Conservation (phyloP, 2,113 vertebrate species). For the Prionailurus viverrinus region DNA sequence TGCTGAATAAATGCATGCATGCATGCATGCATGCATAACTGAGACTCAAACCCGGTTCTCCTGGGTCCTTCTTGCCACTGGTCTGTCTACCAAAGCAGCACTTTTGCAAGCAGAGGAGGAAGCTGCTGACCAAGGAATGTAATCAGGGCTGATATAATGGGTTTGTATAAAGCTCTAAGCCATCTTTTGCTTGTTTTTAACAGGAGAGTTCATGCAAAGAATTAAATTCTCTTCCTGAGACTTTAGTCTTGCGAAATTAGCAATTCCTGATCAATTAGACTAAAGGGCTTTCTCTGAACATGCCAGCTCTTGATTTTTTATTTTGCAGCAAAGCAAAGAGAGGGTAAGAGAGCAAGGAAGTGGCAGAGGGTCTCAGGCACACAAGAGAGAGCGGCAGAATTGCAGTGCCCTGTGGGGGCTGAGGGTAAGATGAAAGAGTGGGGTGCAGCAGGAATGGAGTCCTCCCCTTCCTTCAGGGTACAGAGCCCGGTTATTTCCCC, state of each 20-base stretch:
- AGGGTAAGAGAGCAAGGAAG: not conserved
- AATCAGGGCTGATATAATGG: not conserved
- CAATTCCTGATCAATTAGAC: slow-evolving; percentile 64
- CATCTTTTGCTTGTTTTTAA: slow-evolving; percentile 37
- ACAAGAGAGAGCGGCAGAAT: not conserved
- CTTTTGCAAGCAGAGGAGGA: slow-evolving; percentile 2
- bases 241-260: slow-evolving; percentile 54
- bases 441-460: not conserved
- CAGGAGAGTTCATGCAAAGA: not conserved
- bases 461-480: not conserved
- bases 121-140: not conserved
- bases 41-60: not conserved
- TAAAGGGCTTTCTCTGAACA: slow-evolving; percentile 38
- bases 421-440: not conserved
- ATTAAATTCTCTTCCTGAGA: slow-evolving; percentile 31
- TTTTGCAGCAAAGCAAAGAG: slow-evolving; percentile 30
- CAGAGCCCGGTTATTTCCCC: not conserved
- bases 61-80: not conserved
- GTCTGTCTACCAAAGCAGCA: not conserved
- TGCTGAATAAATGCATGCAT: not conserved
- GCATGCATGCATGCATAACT: not conserved
- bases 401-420: not conserved
- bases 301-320: slow-evolving; percentile 42
- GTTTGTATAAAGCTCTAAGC: slow-evolving; percentile 12
- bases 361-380: not conserved